Evolutionary conservation across 2,113 vertebrate species (phyloP), one percentile per base, ranked within the genome.

Genomic region (Thinocorus orbignyianus): DNA sequence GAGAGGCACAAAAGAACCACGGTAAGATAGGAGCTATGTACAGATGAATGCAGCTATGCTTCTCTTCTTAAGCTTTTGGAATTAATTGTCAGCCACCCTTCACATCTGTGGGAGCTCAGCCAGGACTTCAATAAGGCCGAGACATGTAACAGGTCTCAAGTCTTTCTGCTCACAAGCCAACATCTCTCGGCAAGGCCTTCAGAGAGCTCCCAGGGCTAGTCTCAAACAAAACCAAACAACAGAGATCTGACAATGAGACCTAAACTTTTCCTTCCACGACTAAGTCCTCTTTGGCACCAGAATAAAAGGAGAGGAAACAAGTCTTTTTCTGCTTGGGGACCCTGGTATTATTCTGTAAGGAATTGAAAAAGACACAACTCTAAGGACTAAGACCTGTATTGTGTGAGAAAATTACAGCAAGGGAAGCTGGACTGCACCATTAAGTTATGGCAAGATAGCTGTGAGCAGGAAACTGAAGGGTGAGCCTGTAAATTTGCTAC

Each of bases 241-340:
- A 87, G 57, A 57, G 48, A 14, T 52, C 79, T 93, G 69, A 96
- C 39, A 76, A 72, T 13, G 46, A 93, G 22, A 79, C 28, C 76
- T 71, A 51, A 94, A 70, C 42, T 81, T 90, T 88, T 68, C 33
- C 55, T 66, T 86, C 89, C 42, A 71, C 25, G 41, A 49, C 33
- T 48, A 92, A 81, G 31, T 81, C 69, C 4, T 72, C 88, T 79
- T 64, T 82, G 52, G 73, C 80, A 49, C n/a, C 69, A 62, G 35
- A 88, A 91, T 72, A 79, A 96, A 92, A 93, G 65, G 44, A 88
- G 48, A 94, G 42, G 57, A 92, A 96, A 89, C 24, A 92, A 93
- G 41, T 9, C 22, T 46, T 91, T 81, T 88, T 86, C 64, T 93
- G 42, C 61, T 95, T 87, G 51, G 18, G 15, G 44, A 87, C 44